Evolutionary conservation across 2,888 invertebrate species (phyloP).

Genomic region (Netelia fuscicornis): DNA sequence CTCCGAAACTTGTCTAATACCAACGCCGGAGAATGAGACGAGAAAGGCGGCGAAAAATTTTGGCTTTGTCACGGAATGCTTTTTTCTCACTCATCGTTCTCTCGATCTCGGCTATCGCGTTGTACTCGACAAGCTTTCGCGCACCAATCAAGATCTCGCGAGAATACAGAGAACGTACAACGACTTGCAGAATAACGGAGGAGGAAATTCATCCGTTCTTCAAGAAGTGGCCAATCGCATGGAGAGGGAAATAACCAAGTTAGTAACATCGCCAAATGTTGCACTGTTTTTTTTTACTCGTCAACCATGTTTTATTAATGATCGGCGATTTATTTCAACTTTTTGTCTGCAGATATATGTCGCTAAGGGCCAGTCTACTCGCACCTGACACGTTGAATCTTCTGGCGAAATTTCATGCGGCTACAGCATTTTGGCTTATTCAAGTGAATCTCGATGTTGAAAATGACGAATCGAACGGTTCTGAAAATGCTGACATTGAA

Average conservation of each 20-base stretch:
- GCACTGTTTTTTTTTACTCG: background rate
- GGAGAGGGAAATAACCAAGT: slow-evolving; percentile 89
- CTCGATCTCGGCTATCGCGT: slow-evolving; percentile 89
- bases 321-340: background rate
- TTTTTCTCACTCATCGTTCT: slow-evolving; percentile 95
- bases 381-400: slow-evolving; percentile 91
- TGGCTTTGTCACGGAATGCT: slow-evolving; percentile 96
- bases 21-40: slow-evolving; percentile 87
- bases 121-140: slow-evolving; percentile 85
- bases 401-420: slow-evolving; percentile 91
- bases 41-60: slow-evolving; percentile 87
- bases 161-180: slow-evolving; percentile 91
- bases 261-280: slow-evolving; percentile 71
- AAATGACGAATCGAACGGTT: slow-evolving; percentile 76
- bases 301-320: background rate
- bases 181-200: slow-evolving; percentile 87
- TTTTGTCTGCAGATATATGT: slow-evolving; percentile 87
- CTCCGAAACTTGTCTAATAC: slow-evolving; percentile 93
- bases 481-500: slow-evolving; percentile 77
- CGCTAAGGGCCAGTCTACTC: slow-evolving; percentile 91
- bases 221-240: slow-evolving; percentile 88
- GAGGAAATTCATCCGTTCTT: slow-evolving; percentile 86
- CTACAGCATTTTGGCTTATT: slow-evolving; percentile 93
- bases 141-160: slow-evolving; percentile 86
- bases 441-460: slow-evolving; percentile 90